A percentile compares a stretch with the other conserved stretches of the same genome.
These are phyloP conservation scores for Holocentrus rufus DNA, from an alignment of 2,797 vertebrate genomes.

Conservation along the genomic window DNA sequence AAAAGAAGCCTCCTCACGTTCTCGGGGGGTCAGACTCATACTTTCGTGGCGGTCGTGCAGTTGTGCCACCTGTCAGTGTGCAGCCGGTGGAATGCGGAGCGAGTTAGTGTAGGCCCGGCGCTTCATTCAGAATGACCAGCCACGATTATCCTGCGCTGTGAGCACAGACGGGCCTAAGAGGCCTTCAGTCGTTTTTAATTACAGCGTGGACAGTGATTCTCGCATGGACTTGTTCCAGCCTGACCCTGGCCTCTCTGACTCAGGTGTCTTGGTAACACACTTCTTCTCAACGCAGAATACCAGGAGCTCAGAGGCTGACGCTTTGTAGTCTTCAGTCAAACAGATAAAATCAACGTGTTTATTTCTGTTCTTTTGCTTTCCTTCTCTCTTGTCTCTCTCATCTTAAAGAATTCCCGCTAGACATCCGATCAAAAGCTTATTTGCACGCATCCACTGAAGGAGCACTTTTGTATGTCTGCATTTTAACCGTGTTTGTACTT, in stretches of 20 bases:
- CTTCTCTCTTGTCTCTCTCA: background rate
- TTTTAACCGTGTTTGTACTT: too few relatives aligned
- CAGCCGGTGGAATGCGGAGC: slow-evolving; percentile 55
- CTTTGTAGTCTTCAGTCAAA: background rate
- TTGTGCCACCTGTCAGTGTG: slow-evolving; percentile 65
- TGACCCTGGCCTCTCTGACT: slow-evolving; percentile 11
- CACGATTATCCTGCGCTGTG: slow-evolving; percentile 40
- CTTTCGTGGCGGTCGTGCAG: slow-evolving; percentile 30
- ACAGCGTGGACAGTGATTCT: slow-evolving; percentile 51
- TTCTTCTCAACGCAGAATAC: background rate
- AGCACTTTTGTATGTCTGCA: too few relatives aligned
- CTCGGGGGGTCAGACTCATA: slow-evolving; percentile 24
- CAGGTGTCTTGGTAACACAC: slow-evolving; percentile 32
- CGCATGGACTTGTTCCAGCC: slow-evolving; percentile 48
- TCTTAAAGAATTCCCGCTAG: background rate
- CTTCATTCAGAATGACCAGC: slow-evolving; percentile 50
- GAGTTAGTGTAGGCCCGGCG: slow-evolving; percentile 29
- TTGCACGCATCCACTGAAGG: too few relatives aligned
- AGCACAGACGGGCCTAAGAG: slow-evolving; percentile 31
- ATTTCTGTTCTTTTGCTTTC: background rate
- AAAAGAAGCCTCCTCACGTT: slow-evolving; percentile 11
- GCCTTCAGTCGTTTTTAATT: slow-evolving; percentile 66
- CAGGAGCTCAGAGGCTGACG: background rate
- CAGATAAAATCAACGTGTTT: background rate
- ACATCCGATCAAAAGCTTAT: too few relatives aligned